These are phyloP conservation scores for Pachycephala philippinensis DNA, from an alignment of 2,113 vertebrate genomes.

Conservation along the genomic window DNA sequence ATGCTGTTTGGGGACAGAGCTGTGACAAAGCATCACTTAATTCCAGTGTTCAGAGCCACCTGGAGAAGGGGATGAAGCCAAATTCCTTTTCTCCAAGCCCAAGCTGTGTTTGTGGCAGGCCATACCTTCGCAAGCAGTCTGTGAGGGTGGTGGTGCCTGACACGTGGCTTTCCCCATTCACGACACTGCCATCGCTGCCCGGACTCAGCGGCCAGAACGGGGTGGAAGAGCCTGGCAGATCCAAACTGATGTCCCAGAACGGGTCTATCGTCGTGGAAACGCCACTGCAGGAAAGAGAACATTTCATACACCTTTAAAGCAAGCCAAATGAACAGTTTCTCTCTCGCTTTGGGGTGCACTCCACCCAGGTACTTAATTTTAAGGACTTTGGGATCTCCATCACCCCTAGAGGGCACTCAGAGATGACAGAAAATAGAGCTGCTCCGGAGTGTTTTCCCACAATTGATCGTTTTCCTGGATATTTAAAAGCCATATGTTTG, in stretches of 20 bases:
- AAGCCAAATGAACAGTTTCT: neutral
- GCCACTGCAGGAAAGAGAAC: conserved; percentile 71
- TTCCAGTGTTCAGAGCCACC: neutral
- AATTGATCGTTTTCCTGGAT: neutral
- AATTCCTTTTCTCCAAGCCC: neutral
- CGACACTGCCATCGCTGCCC: conserved; percentile 87
- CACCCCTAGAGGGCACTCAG: neutral
- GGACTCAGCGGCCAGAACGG: conserved; percentile 98
- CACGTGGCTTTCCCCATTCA: conserved; percentile 93
- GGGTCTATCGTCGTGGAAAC: conserved; percentile 99
- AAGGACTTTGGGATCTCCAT: neutral
- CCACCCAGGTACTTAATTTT: neutral
- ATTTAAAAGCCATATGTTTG: neutral
- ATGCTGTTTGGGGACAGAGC: neutral
- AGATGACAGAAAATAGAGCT: neutral
- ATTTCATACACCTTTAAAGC: neutral
- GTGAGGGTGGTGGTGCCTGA: conserved; percentile 94
- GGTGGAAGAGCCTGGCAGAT: conserved; percentile 95
- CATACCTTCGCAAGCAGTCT: conserved; percentile 94
- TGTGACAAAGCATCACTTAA: neutral
- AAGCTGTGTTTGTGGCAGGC: fast-evolving
- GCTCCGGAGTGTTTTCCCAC: neutral
- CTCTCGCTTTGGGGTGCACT: neutral
- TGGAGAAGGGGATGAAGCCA: neutral
- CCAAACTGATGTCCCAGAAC: conserved; percentile 98